Percentiles rank a stretch among this genome's conserved stretches.
Evolutionary conservation across 2,113 vertebrate genomes (phyloP).

Genomic region (Sminthopsis crassicaudata): DNA sequence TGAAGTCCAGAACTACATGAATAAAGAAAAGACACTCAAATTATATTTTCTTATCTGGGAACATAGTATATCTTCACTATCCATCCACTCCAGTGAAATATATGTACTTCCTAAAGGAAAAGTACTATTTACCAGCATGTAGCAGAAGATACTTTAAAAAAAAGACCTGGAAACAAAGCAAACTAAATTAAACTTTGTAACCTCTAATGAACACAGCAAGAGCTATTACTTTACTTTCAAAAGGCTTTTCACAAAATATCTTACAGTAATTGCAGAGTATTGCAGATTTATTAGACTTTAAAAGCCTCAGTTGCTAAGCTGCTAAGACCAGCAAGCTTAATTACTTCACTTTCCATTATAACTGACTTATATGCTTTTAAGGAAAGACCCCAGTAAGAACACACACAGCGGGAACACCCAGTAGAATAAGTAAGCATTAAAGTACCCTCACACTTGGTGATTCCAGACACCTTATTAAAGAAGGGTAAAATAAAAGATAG

Average conservation of each 20-base stretch:
- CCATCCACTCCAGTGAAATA: background rate
- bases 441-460: background rate
- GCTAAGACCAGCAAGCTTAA: background rate
- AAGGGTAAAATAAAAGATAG: background rate
- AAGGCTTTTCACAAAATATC: background rate
- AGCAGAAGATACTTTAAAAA: background rate
- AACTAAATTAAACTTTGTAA: background rate
- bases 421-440: background rate
- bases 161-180: background rate
- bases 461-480: background rate
- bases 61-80: background rate
- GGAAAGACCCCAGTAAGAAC: constrained; percentile 5
- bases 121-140: background rate
- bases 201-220: background rate
- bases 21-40: constrained; percentile 16
- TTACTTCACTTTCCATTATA: constrained; percentile 9
- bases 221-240: background rate
- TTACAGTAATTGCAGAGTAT: background rate
- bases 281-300: background rate
- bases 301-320: background rate
- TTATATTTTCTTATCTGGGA: background rate
- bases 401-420: background rate
- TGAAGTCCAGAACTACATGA: constrained; percentile 50
- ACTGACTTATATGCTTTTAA: background rate
- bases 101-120: background rate